Base-by-base conservation (phyloP, 2,888 invertebrate species). In the Nowickia ferox region DNA sequence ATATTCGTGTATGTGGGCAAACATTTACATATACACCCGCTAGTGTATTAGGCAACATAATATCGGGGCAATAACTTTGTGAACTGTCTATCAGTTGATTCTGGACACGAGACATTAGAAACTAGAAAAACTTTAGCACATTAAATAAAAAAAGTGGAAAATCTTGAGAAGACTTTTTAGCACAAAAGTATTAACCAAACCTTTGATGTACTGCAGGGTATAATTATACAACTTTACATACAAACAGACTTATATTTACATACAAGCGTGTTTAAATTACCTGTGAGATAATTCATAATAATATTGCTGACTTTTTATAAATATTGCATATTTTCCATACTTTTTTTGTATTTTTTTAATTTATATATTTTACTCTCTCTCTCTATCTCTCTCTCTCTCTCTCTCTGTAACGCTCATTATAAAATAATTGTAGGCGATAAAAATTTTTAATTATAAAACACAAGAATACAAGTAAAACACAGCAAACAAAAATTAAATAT, bases 381-480 rank as follows among this genome's bases (percentile, higher is more conserved):
- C 38, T 48, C n/a, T 15, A n/a, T n/a, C 38, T 61, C 17, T 17
- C 6, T 42, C 42, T 15, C 38, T 48, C n/a, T 15, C 11, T 55
- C 10, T 59, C 5, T 51, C 10, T n/a, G 48, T 68, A 19, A 10
- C 17, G 46, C 22, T 42, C 11, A 53, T 65, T 53, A 13, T n/a
- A 46, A 61, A 30, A 65, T 77, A 65, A 59, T 71, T 72, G 55
- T 51, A 46, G 40, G 63, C 71, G 53, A 77, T 51, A 65, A 66
- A 57, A 66, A 30, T 66, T 77, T 72, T 83, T 72, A 83, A 83
- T 83, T 83, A 83, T 66, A 77, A 76, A 82, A 57, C 40, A 65
- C 55, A 61, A 53, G 59, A 69, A 81, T 40, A 17, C 40, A 82
- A 76, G 69, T 15, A 69, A 75, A 42, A 57, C n/a, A 10, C 53